Percentiles rank a stretch among this genome's conserved stretches.
Conservation (phyloP, 2,113 vertebrate species). For the Chrysochloris asiatica region DNA sequence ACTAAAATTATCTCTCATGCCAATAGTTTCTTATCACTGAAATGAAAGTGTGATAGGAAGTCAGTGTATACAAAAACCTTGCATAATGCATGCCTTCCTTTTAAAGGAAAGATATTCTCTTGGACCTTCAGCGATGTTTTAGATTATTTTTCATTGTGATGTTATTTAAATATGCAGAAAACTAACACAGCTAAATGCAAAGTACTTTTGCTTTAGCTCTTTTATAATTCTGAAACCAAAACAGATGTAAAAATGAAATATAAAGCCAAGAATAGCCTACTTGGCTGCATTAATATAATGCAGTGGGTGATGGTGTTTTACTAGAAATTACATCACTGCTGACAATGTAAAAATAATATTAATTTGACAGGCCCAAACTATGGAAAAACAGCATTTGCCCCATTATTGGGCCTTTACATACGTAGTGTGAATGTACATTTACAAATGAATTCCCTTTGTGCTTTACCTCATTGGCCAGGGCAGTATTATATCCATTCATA, state of each 20-base stretch:
- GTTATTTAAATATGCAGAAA: background rate
- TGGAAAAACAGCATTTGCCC: background rate
- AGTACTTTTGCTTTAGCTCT: background rate
- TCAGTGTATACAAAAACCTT: background rate
- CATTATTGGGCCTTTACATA: background rate
- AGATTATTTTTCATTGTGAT: background rate
- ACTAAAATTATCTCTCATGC: background rate
- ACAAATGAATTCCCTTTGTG: background rate
- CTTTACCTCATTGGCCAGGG: background rate
- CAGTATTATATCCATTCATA: background rate
- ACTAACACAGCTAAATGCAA: background rate
- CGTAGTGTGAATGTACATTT: background rate
- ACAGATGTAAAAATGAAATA: constrained; percentile 15
- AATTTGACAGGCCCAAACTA: background rate
- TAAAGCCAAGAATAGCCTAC: background rate
- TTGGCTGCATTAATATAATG: background rate
- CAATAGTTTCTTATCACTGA: constrained; percentile 7
- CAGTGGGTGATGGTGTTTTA: background rate
- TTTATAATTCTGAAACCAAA: background rate
- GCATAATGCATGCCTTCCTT: background rate
- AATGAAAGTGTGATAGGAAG: constrained; percentile 25
- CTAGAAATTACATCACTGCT: background rate
- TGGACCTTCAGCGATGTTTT: background rate
- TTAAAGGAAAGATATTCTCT: constrained; percentile 7
- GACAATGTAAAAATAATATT: background rate